A percentile compares a stretch with the other conserved stretches of the same genome.
Evolutionary conservation across 1,140 invertebrate genomes (phyloP).

Genomic region (Stenopsyche tienmushanensis): DNA sequence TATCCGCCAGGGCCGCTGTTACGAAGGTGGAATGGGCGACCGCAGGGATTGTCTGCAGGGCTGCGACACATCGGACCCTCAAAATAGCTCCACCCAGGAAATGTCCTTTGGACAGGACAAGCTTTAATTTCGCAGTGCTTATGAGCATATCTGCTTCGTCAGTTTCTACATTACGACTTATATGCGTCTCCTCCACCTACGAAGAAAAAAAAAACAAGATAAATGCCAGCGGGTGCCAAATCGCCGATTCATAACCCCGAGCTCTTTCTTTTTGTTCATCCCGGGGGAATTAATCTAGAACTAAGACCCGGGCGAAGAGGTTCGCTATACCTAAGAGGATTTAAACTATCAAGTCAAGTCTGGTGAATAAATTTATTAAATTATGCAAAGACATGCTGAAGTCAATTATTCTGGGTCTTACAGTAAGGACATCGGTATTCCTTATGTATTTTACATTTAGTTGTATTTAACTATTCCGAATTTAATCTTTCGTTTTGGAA

Average conservation of each 20-base stretch:
- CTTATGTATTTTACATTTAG: neutral
- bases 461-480: too few species aligned
- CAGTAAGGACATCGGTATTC: neutral
- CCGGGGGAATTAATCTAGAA: neutral
- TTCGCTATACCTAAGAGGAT: neutral
- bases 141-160: conserved; percentile 26
- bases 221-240: too few species aligned
- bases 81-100: conserved; percentile 32
- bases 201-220: conserved; percentile 4
- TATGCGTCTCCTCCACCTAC: conserved; percentile 27
- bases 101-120: conserved; percentile 24
- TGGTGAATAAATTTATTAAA: neutral
- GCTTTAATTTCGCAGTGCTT: conserved; percentile 12
- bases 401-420: neutral
- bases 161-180: conserved; percentile 3
- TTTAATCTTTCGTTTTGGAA: neutral
- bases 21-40: conserved; percentile 16
- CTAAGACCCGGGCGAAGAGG: neutral
- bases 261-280: neutral
- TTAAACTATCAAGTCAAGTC: neutral
- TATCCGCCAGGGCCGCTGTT: conserved; percentile 31
- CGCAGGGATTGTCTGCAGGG: conserved; percentile 17
- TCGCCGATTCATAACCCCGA: too few species aligned
- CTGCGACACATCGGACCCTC: conserved; percentile 28
- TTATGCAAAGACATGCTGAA: neutral